Percentiles rank a stretch among this genome's conserved stretches.
phyloP scores from a whole-genome alignment of 2,797 vertebrate species.

The Monodelphis domestica region DNA sequence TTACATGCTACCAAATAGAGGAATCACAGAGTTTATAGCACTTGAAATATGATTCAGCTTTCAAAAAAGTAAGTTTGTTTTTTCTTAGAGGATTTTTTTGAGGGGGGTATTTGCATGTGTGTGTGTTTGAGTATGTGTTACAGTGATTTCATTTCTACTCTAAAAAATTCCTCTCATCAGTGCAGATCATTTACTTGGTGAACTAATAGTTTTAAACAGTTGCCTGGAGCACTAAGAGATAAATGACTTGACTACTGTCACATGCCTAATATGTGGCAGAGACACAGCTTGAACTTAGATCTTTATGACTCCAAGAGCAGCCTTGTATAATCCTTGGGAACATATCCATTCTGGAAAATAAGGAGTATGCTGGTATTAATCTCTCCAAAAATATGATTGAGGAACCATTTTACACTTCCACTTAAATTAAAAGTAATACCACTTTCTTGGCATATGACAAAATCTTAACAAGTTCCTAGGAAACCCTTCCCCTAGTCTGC shows the following conservation, averaged over 20 bases:
- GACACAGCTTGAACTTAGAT: background rate
- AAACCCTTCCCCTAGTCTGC: background rate
- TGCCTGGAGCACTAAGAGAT: background rate
- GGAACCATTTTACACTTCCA: background rate
- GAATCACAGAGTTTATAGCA: slow-evolving; percentile 4
- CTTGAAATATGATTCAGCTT: background rate
- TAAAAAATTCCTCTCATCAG: background rate
- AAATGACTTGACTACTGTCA: background rate
- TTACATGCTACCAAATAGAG: slow-evolving; percentile 5
- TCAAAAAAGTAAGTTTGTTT: background rate
- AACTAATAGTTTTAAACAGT: background rate
- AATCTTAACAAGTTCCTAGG: slow-evolving; percentile 24
- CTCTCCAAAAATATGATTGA: background rate
- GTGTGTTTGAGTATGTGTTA: no score
- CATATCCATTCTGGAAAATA: background rate
- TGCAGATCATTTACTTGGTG: background rate
- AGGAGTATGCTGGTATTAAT: background rate
- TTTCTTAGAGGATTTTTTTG: background rate
- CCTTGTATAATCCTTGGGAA: background rate
- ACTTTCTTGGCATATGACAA: background rate
- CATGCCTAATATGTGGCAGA: background rate
- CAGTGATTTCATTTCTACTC: background rate
- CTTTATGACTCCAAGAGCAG: background rate
- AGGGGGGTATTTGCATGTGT: no score
- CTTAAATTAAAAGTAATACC: slow-evolving; percentile 4